Conservation (phyloP, 2,797 vertebrate species). For the Eupleurogrammus muticus region DNA sequence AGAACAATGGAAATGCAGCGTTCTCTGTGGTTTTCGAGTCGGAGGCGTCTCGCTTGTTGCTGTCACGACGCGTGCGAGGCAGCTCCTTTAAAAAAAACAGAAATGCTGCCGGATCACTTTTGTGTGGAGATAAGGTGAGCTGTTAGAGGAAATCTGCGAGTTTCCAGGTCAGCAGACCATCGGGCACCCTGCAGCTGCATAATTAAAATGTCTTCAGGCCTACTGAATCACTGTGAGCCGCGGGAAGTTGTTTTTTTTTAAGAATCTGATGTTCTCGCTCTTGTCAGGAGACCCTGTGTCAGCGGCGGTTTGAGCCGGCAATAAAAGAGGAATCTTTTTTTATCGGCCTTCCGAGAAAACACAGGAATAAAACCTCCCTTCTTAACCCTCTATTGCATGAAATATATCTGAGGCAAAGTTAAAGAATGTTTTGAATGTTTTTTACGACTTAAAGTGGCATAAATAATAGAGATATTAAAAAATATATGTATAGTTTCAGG, state of each 20-base stretch:
- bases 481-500: too few relatives aligned
- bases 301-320: constrained; percentile 22
- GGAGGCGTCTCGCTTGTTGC: too few relatives aligned
- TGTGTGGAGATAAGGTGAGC: not conserved
- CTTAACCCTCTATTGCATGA: too few relatives aligned
- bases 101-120: too few relatives aligned
- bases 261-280: constrained; percentile 19
- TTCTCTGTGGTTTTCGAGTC: too few relatives aligned
- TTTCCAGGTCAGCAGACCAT: not conserved
- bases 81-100: too few relatives aligned
- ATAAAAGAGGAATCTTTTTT: constrained; percentile 14
- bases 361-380: not conserved
- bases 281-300: constrained; percentile 1
- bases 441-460: too few relatives aligned
- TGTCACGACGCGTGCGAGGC: too few relatives aligned
- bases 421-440: too few relatives aligned
- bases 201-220: not conserved
- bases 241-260: constrained; percentile 15
- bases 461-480: too few relatives aligned
- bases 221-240: not conserved
- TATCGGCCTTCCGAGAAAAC: constrained; percentile 26
- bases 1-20: not conserved
- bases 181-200: not conserved
- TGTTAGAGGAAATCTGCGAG: constrained; percentile 5
- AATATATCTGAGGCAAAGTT: too few relatives aligned